A percentile compares a stretch with the other conserved stretches of the same genome.
phyloP scores from a whole-genome alignment of 2,888 invertebrate genomes.

The Euproctis similis region DNA sequence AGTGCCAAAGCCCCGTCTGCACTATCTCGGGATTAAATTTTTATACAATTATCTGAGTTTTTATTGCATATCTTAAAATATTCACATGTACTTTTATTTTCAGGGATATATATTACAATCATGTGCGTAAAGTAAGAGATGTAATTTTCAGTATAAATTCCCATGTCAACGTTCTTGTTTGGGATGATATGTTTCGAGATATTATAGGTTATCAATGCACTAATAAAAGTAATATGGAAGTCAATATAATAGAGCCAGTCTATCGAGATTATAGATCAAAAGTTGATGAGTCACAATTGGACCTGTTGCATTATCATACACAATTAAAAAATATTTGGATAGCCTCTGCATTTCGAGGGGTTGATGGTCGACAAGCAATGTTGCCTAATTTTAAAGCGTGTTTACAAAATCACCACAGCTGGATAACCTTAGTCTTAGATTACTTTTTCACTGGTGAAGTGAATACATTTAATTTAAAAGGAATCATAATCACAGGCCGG shows the following conservation, averaged over 20 bases:
- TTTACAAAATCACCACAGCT: slow-evolving; percentile 81
- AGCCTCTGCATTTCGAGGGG: slow-evolving; percentile 90
- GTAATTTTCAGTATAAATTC: slow-evolving; percentile 66
- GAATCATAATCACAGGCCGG: slow-evolving; percentile 83
- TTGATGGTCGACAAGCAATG: slow-evolving; percentile 70
- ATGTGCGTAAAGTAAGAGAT: slow-evolving; percentile 73
- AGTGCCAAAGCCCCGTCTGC: no score
- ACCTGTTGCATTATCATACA: slow-evolving; percentile 36
- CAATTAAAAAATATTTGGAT: slow-evolving; percentile 83
- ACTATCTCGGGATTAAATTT: no score
- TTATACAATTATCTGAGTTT: no score
- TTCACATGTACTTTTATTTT: slow-evolving; percentile 17
- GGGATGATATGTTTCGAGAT: slow-evolving; percentile 88
- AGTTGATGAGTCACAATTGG: slow-evolving; percentile 31
- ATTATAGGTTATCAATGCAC: slow-evolving; percentile 63
- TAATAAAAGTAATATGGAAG: slow-evolving; percentile 48
- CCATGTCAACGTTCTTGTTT: slow-evolving; percentile 78
- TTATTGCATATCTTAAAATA: not conserved
- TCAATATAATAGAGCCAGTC: slow-evolving; percentile 77
- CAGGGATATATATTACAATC: slow-evolving; percentile 77
- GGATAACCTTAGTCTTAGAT: slow-evolving; percentile 77
- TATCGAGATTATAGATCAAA: slow-evolving; percentile 80
- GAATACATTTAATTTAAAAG: slow-evolving; percentile 61
- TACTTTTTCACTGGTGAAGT: slow-evolving; percentile 57
- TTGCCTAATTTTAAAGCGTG: slow-evolving; percentile 78